Evolutionary conservation across 2,888 invertebrate genomes (phyloP).

Genomic region (Mesorhabditis sp.): DNA sequence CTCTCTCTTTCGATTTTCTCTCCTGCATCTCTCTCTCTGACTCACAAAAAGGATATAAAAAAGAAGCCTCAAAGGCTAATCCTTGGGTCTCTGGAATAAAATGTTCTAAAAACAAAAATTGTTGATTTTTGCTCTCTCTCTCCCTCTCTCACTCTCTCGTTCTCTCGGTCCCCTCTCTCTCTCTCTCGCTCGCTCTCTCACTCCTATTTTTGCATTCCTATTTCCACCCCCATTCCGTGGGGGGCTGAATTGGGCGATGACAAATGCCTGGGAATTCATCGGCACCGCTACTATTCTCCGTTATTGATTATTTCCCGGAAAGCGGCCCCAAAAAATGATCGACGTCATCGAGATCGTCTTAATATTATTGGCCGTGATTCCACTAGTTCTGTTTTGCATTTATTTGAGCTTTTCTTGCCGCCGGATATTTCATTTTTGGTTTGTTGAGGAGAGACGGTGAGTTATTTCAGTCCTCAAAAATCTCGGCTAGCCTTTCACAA

Average conservation of each 20-base stretch:
- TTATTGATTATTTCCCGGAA: background rate
- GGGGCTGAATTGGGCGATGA: too few relatives aligned
- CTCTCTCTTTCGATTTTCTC: background rate
- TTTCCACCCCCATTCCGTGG: too few relatives aligned
- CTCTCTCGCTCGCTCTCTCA: too few relatives aligned
- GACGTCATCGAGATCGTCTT: background rate
- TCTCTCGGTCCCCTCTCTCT: too few relatives aligned
- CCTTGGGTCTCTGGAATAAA: too few relatives aligned
- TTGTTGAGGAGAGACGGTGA: background rate
- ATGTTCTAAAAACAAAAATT: too few relatives aligned
- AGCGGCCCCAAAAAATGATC: slow-evolving; percentile 2
- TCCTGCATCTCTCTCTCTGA: background rate
- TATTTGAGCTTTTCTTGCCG: background rate
- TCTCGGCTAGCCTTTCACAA: background rate
- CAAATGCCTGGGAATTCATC: too few relatives aligned
- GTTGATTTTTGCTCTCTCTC: background rate
- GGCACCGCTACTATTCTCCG: too few relatives aligned
- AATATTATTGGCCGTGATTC: background rate
- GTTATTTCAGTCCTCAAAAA: background rate
- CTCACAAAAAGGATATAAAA: background rate
- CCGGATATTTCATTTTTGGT: background rate
- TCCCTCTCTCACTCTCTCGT: too few relatives aligned
- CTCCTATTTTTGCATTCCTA: too few relatives aligned
- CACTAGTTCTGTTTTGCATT: background rate
- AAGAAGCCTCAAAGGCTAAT: too few relatives aligned